Evolutionary conservation across 2,113 vertebrate species (phyloP), one percentile per base, ranked within the genome.

Genomic region (Urocynchramus pylzowi): DNA sequence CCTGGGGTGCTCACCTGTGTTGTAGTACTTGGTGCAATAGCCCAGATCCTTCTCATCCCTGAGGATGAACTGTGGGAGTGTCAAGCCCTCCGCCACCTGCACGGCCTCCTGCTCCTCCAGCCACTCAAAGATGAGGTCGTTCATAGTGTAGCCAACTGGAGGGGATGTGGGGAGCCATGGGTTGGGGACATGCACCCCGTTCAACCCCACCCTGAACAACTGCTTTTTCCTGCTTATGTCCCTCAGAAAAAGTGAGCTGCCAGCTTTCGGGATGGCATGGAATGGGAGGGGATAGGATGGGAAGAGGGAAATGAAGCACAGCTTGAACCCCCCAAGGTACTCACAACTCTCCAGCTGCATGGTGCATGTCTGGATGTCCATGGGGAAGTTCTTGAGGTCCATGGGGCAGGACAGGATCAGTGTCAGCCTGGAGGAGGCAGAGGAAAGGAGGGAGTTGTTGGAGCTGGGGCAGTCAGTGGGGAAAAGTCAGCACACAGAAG

Each of bases 301-400:
- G 16, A 47, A 28, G 59, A n/a, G 13, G 19, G 22, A 35, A 26
- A 67, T 2, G 6, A 79, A 89, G 39, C 11, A 54, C 14, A 59
- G 37, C 41, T 77, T 50, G 23, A 90, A 45, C 2, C 6, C n/a
- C 41, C 7, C 4, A 19, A 52, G 52, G 81, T 94, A 99, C 99
- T 99, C 98, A 99, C 99, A 99, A 97, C 99, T 99, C 97, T 99
- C 99, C 91, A 99, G 98, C 97, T 99, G 99, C 99, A 99, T 99
- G 17, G 98, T 99, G 96, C 99, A 99, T 5, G 99, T 99, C 97
- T 99, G 99, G 97, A 99, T 99, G 94, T 99, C 99, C 99, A 99
- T 99, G 79, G 99, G 99, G 97, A 99, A 99, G 97, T 99, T 99
- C 98, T 99, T 99, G 97, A 99, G 98, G 95, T 99, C 99, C 99